Percentiles rank a stretch among this genome's conserved stretches.
Conservation (phyloP, 2,113 vertebrate genomes). For the Nerophis ophidion region DNA sequence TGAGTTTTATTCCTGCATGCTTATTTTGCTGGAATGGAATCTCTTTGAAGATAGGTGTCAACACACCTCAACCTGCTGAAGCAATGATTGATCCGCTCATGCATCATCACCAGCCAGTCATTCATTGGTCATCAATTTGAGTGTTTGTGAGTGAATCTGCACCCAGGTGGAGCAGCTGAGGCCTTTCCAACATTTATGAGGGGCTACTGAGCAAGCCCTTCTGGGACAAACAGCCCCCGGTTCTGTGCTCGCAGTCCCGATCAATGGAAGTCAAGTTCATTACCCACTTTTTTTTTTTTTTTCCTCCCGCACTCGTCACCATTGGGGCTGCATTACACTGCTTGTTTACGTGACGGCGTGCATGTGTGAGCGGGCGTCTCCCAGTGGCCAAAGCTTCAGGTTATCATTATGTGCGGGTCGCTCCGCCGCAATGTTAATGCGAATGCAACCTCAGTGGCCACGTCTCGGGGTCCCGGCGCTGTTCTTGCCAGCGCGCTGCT, state of each 20-base stretch:
- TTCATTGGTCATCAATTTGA: conserved; percentile 38
- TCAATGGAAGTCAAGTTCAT: conserved; percentile 74
- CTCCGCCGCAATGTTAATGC: conserved; percentile 62
- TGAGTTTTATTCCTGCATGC: conserved; percentile 3
- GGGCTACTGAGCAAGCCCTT: conserved; percentile 58
- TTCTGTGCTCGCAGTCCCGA: conserved; percentile 66
- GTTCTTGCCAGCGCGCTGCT: conserved; percentile 46
- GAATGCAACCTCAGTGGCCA: conserved; percentile 62
- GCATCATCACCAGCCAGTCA: conserved; percentile 15
- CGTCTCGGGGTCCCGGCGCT: conserved; percentile 45
- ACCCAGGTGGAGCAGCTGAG: conserved; percentile 52
- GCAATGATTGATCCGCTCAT: conserved; percentile 28
- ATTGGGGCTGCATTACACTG: conserved; percentile 40
- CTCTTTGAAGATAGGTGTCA: conserved; percentile 11
- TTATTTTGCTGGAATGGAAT: not conserved
- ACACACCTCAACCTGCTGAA: conserved; percentile 34
- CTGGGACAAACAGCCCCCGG: conserved; percentile 70
- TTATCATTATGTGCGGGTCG: conserved; percentile 67
- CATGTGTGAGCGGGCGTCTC: conserved; percentile 31
- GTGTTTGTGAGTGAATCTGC: conserved; percentile 36
- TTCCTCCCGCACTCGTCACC: conserved; percentile 33
- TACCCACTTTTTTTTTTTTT: conserved; percentile 58
- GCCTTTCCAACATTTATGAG: conserved; percentile 76
- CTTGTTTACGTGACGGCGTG: conserved; percentile 62
- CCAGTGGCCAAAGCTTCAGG: conserved; percentile 60